Evolutionary conservation across 1,140 invertebrate species (phyloP), one percentile per base, ranked within the genome.

Genomic region (Globodera ellingtonae): DNA sequence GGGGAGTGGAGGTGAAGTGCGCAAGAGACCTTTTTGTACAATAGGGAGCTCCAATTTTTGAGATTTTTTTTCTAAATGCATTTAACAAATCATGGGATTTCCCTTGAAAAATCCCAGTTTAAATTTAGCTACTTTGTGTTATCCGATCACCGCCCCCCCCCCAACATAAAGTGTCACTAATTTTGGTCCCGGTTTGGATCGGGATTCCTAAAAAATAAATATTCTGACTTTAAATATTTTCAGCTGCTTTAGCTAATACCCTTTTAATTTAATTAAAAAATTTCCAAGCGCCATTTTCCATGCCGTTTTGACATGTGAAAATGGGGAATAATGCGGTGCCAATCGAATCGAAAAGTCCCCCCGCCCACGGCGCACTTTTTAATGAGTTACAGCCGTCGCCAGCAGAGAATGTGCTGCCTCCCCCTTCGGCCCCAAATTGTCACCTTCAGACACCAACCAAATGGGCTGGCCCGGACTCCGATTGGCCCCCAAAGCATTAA

Each of bases 311-410:
- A 62, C 56, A 62, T 62, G 56, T 18, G 56, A 62, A 62, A 62
- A 18, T 62, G 56, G 56, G 5, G 5, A 62, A 13, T 62, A 18
- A 18, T 62, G 56, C 56, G 56, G 18, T 18, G 56, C 56, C 56
- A 62, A 62, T 62, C 18, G 13, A 62, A 62, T 62, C 56, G 50
- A 52, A 52, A 52, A 13, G 2, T 18, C 56, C 13, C 18, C 56
- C 10, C 15, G 13, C 56, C 56, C 15, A 10, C 56, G 56, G 56
- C 56, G 56, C 56, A 62, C 56, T 62, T 62, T 62, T 62, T 62
- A 62, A 62, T 62, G 56, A 62, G 56, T 62, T 62, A 62, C 56
- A 62, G 56, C 56, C 56, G 56, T 62, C 56, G 56, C 56, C 56
- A 62, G 56, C 56, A 62, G 56, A 62, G 56, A 62, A 62, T 62